Evolutionary conservation across 2,888 invertebrate genomes (phyloP), one percentile per base, ranked within the genome.

Genomic region (Zhuqinia jingwanae): DNA sequence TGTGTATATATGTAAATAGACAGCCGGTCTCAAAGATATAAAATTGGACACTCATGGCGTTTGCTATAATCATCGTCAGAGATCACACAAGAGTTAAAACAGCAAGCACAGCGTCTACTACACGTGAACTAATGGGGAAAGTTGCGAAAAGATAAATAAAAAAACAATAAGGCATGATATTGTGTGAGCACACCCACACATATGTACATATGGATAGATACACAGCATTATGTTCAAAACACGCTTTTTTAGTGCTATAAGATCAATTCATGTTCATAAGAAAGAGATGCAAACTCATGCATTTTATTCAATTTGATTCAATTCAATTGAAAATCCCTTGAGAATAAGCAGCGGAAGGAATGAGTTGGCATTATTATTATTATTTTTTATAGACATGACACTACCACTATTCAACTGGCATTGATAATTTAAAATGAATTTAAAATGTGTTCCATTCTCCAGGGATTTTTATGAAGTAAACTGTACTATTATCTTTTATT

Each of bases 301-400:
- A 36, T 36, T 36, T 36, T 8, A 36, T 8, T 36, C 8, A 8
- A 50, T 70, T 50, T 47, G 47, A 70, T 70, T 70, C 27, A 2
- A 25, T 70, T 70, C 70, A 70, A 70, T 70, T 70, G 70, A 27
- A 70, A 50, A 70, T 70, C 70, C 70, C 70, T 47, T 27, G 47
- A 50, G 70, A 42, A 25, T 3, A 36, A 30, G 17, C 36, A 47
- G 25, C 1, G 30, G 25, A 70, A 70, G 50, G 20, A 50, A 47
- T 0, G 0, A 17, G 8, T 42, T 11, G 53, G 17, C 53, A 53
- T 17, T 17, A 53, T 47, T 47, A 15, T 27, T 60, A 60, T 60
- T 60, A 60, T 60, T 63, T 63, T 60, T 60, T 60, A 10, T 15
- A 30, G 30, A 36, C 63, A 36, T n/a, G 63, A n/a, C 27, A 11